phyloP scores from a whole-genome alignment of 2,888 invertebrate species.

The Trachelus stipa region DNA sequence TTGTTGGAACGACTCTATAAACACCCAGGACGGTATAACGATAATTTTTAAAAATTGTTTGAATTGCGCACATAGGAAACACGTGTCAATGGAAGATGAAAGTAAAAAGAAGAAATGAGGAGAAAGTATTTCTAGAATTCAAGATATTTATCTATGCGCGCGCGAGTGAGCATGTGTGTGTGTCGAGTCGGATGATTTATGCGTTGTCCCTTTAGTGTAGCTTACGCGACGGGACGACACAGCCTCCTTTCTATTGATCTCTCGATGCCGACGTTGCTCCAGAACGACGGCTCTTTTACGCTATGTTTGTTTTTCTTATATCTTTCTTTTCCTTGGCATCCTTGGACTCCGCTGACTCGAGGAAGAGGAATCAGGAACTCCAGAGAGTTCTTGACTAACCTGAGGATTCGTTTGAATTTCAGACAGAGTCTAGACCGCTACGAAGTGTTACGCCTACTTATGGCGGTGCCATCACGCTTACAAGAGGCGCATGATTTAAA shows the following conservation, averaged over 20 bases:
- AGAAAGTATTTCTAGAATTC: not conserved
- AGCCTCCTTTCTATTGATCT: not conserved
- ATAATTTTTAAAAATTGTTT: not conserved
- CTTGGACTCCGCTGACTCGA: not conserved
- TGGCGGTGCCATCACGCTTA: not conserved
- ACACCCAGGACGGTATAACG: not conserved
- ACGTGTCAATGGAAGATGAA: not conserved
- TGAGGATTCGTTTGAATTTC: constrained; percentile 33
- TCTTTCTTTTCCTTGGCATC: not conserved
- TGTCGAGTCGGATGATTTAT: not conserved
- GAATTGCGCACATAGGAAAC: not conserved
- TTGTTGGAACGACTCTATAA: no score
- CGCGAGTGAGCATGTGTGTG: not conserved
- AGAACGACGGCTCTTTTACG: not conserved
- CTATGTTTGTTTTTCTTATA: not conserved
- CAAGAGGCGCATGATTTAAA: not conserved
- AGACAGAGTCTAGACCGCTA: constrained; percentile 44
- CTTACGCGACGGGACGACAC: not conserved
- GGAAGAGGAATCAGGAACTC: not conserved
- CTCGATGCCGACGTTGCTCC: not conserved
- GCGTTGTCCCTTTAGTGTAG: not conserved
- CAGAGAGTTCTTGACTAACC: constrained; percentile 8
- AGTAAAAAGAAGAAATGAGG: not conserved
- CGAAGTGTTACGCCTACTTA: constrained; percentile 13
- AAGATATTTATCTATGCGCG: constrained; percentile 21